A percentile compares a stretch with the other conserved stretches of the same genome.
These are phyloP conservation scores for Neoascia interrupta DNA, from an alignment of 2,888 invertebrate species.

Conservation along the genomic window DNA sequence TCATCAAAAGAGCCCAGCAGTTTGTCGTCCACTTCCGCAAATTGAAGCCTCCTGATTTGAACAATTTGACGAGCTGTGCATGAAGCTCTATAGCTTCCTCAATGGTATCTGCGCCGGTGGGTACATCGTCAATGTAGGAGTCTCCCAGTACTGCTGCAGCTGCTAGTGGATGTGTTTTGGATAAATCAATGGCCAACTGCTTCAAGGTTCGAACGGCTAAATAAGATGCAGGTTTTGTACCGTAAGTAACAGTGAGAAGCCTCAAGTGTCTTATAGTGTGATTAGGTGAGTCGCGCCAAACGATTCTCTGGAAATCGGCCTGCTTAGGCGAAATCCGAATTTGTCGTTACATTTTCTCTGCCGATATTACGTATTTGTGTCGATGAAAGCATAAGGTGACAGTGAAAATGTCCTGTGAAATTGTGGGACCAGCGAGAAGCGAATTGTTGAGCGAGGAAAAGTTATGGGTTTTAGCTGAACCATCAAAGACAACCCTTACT, in stretches of 20 bases:
- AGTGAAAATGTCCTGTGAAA: no score
- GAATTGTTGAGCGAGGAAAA: no score
- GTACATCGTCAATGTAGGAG: background rate
- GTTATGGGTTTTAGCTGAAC: no score
- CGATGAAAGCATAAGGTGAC: no score
- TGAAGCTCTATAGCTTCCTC: background rate
- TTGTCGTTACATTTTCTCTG: no score
- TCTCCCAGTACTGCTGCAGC: conserved; percentile 30
- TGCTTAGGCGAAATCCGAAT: no score
- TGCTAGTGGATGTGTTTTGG: conserved; percentile 29
- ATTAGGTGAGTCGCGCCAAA: no score
- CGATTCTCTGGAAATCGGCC: conserved; percentile 4
- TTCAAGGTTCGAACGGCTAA: conserved; percentile 46
- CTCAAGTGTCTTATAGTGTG: conserved; percentile 36
- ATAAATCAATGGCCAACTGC: conserved; percentile 39
- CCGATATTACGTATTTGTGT: no score
- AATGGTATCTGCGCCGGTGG: background rate
- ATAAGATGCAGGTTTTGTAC: conserved; percentile 47
- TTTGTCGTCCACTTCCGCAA: background rate
- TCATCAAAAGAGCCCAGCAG: no score
- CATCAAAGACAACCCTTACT: no score
- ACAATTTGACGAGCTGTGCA: background rate
- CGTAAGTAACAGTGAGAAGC: conserved; percentile 48
- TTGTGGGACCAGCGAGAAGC: no score
- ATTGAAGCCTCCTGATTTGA: background rate